phyloP scores from a whole-genome alignment of 1,140 invertebrate species.

The Heliconius eleuchia region DNA sequence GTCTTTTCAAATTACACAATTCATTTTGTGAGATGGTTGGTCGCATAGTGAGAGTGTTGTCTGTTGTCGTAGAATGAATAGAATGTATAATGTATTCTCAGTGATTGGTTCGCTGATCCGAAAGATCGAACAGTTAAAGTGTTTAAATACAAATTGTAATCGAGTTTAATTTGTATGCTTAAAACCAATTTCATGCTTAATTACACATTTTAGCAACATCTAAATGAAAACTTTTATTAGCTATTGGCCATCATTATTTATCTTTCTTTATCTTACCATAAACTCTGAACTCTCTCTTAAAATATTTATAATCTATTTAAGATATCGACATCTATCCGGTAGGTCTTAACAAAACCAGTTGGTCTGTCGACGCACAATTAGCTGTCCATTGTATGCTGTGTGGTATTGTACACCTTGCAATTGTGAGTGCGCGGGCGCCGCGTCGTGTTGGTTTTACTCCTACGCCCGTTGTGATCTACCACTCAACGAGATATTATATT shows the following conservation, averaged over 20 bases:
- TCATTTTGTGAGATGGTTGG: neutral
- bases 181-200: conserved; percentile 4
- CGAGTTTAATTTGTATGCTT: conserved; percentile 43
- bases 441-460: conserved; percentile 61
- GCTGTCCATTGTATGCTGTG: conserved; percentile 57
- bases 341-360: conserved; percentile 42
- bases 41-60: neutral
- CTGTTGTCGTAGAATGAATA: neutral
- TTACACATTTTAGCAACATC: neutral
- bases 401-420: conserved; percentile 46
- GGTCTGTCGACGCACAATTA: conserved; percentile 74
- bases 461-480: conserved; percentile 64
- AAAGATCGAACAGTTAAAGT: neutral
- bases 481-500: conserved; percentile 62
- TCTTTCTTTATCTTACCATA: neutral
- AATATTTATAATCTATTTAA: conserved; percentile 7
- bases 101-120: neutral
- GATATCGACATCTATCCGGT: conserved; percentile 35
- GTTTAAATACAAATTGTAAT: conserved; percentile 50
- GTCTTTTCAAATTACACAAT: neutral
- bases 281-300: neutral
- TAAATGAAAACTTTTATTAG: neutral
- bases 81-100: neutral
- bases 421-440: conserved; percentile 55
- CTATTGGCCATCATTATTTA: neutral